Conservation (phyloP, 2,888 invertebrate genomes). For the Ceraclea dissimilis region DNA sequence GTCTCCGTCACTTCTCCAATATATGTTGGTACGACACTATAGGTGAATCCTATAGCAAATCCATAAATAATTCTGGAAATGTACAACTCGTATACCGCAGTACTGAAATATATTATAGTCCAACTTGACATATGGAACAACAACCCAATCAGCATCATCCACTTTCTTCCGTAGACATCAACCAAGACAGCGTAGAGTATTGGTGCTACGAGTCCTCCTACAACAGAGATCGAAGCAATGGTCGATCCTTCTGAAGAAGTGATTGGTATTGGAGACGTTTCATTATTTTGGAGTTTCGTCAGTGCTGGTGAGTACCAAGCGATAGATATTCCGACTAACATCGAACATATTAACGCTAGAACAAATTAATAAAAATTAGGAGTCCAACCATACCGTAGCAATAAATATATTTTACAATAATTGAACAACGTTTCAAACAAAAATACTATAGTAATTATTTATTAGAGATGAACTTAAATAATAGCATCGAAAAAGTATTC, state of each 20-base stretch:
- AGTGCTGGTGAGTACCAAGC: constrained; percentile 13
- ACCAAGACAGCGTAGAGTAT: constrained; percentile 9
- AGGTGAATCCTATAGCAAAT: constrained; percentile 7
- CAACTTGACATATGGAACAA: constrained; percentile 3
- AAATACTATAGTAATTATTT: too few species aligned
- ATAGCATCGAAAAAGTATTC: not conserved
- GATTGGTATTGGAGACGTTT: constrained; percentile 13
- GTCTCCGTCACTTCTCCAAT: constrained; percentile 21
- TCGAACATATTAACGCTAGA: constrained; percentile 12
- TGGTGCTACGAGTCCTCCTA: constrained; percentile 10
- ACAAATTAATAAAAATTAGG: not conserved
- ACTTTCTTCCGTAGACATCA: constrained; percentile 10
- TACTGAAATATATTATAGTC: constrained; percentile 10
- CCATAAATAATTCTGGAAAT: constrained; percentile 8
- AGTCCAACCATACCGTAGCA: too few species aligned
- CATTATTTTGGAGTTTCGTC: constrained; percentile 5
- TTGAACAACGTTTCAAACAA: not conserved
- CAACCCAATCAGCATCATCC: constrained; percentile 12
- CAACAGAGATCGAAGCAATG: constrained; percentile 8
- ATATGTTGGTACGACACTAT: constrained; percentile 17
- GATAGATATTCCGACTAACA: constrained; percentile 9
- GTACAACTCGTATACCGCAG: constrained; percentile 11
- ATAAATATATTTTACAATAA: not conserved
- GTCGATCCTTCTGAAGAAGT: constrained; percentile 7
- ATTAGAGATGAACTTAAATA: too few species aligned